Conservation (phyloP, 1,140 invertebrate genomes). For the Leptopilina clavipes region DNA sequence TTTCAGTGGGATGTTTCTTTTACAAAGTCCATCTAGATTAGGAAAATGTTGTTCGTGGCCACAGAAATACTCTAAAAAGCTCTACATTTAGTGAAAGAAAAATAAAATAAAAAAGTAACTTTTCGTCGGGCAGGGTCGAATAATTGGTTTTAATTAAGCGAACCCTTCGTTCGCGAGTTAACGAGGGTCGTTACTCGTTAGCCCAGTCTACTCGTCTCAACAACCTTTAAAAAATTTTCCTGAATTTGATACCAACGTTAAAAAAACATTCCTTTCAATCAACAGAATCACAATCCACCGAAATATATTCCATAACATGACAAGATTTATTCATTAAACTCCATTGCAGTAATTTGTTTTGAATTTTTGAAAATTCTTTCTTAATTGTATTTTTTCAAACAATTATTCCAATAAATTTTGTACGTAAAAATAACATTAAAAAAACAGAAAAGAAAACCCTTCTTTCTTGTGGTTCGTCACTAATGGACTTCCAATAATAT, state of each 20-base stretch:
- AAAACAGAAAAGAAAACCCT: not conserved
- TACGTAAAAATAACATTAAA: not conserved
- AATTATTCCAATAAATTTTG: too few relatives aligned
- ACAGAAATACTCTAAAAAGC: conserved; percentile 21
- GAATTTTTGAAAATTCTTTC: too few relatives aligned
- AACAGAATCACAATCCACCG: not conserved
- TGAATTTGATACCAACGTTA: conserved; percentile 20
- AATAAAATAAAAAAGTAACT: conserved; percentile 26
- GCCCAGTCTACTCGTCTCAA: conserved; percentile 34
- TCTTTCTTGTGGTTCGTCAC: not conserved
- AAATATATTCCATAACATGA: not conserved
- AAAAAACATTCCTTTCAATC: conserved; percentile 3
- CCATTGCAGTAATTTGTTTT: too few relatives aligned
- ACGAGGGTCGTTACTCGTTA: conserved; percentile 58
- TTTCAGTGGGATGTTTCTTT: not conserved
- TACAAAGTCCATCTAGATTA: not conserved
- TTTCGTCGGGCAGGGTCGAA: conserved; percentile 43
- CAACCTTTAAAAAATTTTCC: conserved; percentile 9
- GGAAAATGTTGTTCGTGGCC: conserved; percentile 16
- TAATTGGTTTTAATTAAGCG: conserved; percentile 58
- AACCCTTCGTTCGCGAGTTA: conserved; percentile 50
- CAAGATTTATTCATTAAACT: too few relatives aligned
- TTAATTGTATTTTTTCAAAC: too few relatives aligned
- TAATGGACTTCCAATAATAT: conserved; percentile 23
- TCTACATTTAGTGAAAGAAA: conserved; percentile 13